phyloP scores from a whole-genome alignment of 1,140 invertebrate genomes.

The Whitmania pigra region DNA sequence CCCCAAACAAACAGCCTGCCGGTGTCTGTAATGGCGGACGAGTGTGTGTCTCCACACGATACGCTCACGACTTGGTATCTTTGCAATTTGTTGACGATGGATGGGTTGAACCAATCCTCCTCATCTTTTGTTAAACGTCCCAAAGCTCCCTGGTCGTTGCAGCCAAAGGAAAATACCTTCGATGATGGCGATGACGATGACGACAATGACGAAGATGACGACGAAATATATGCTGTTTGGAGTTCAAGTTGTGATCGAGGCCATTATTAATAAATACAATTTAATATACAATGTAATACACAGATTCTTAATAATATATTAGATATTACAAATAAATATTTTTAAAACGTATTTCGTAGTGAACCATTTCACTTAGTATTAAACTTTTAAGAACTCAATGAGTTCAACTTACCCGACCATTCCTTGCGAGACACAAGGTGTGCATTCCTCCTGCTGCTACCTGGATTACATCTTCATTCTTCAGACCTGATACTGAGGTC shows the following conservation, averaged over 20 bases:
- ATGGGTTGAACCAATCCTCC: not conserved
- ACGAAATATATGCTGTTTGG: too few species aligned
- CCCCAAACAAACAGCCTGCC: conserved; percentile 5
- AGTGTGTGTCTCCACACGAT: not conserved
- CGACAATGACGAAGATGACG: not conserved
- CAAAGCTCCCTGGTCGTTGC: conserved; percentile 7
- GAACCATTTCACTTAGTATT: too few species aligned
- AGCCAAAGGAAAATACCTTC: conserved; percentile 7
- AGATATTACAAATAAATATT: too few species aligned
- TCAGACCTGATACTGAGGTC: not conserved
- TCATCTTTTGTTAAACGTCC: not conserved
- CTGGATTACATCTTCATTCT: not conserved
- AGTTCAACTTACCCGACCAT: not conserved
- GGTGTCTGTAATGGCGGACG: not conserved
- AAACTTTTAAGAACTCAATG: not conserved
- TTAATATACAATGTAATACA: too few species aligned
- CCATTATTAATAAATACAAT: too few species aligned
- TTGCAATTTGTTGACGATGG: not conserved
- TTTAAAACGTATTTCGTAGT: too few species aligned
- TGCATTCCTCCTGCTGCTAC: not conserved
- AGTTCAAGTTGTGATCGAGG: too few species aligned
- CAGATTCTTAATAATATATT: too few species aligned
- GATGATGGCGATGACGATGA: too few species aligned
- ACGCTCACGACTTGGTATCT: not conserved
- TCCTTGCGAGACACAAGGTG: not conserved